phyloP scores from a whole-genome alignment of 2,888 invertebrate genomes.

The Mimumesa dahlbomi region DNA sequence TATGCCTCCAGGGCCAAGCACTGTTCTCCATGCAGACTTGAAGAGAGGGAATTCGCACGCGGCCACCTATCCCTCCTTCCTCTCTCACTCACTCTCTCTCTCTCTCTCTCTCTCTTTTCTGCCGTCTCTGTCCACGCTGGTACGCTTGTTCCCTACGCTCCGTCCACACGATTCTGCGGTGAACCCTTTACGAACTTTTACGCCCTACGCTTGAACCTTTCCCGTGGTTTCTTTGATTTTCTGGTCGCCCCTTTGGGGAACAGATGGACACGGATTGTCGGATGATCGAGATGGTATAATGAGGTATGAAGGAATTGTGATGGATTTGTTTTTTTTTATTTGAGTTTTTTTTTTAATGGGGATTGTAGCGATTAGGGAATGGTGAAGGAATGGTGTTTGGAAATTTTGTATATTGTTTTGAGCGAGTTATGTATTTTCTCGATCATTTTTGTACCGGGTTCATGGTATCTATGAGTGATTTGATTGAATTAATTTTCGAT shows the following conservation, averaged over 20 bases:
- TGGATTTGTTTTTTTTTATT: too few relatives aligned
- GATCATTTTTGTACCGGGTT: too few relatives aligned
- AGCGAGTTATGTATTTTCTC: too few relatives aligned
- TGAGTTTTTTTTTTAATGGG: too few relatives aligned
- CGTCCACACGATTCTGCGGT: constrained; percentile 23
- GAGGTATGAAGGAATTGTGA: too few relatives aligned
- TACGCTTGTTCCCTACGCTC: not conserved
- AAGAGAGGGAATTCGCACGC: constrained; percentile 59
- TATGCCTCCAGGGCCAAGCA: constrained; percentile 53
- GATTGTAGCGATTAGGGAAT: too few relatives aligned
- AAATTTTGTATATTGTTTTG: too few relatives aligned
- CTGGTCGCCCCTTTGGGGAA: not conserved
- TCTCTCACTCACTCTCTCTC: not conserved
- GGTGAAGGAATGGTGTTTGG: too few relatives aligned
- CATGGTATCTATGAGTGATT: too few relatives aligned
- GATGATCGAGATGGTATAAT: too few relatives aligned
- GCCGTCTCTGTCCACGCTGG: not conserved
- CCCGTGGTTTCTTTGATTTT: constrained; percentile 7
- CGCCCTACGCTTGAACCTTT: constrained; percentile 11
- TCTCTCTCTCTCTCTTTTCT: not conserved
- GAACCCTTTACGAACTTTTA: constrained; percentile 26
- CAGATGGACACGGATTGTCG: too few relatives aligned
- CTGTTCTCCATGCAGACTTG: constrained; percentile 37
- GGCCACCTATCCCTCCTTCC: constrained; percentile 42
- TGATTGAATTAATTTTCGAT: too few relatives aligned